Conservation (phyloP, 2,113 vertebrate species). For the Bos taurus region ARS-UCD2.0 NC_037334.1:38474001-38474500, state of each 20-base stretch:
- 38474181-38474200: conserved; percentile 91
- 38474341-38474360: conserved; percentile 91
- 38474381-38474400: conserved; percentile 95
- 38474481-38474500: conserved; percentile 94
- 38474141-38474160: conserved; percentile 98
- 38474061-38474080: conserved; percentile 98
- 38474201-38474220: conserved; percentile 86
- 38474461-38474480: conserved; percentile 93
- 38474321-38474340: conserved; percentile 96
- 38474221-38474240: conserved; percentile 94
- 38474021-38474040: conserved; percentile 96
- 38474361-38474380: conserved; percentile 96
- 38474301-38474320: conserved; percentile 93
- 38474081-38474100: conserved; percentile 97
- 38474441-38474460: conserved; percentile 94
- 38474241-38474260: conserved; percentile 92
- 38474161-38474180: conserved; percentile 98
- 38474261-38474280: conserved; percentile 88
- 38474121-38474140: conserved; percentile 94
- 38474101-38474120: conserved; percentile 96
- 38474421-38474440: conserved; percentile 98
- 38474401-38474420: conserved; percentile 98
- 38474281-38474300: conserved; percentile 90
- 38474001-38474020: conserved; percentile 99
- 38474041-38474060: conserved; percentile 94